Conservation (phyloP, 2,113 vertebrate species). For the Rynchops niger region DNA sequence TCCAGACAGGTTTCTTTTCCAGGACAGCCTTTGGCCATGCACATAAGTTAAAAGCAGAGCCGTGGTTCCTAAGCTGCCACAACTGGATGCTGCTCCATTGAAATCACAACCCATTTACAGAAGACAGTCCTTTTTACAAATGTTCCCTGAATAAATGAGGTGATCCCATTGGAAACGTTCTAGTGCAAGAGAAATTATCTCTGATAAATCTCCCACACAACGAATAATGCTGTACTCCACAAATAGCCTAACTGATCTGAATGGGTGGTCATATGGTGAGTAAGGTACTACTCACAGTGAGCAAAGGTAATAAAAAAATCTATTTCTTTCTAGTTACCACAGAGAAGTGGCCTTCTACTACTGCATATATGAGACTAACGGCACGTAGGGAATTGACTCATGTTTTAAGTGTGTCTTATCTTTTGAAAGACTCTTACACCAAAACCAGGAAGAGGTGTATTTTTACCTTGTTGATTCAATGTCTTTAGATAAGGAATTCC, state of each 20-base stretch:
- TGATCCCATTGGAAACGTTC: neutral
- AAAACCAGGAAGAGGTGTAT: neutral
- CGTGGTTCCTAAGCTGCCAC: neutral
- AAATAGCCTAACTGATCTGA: neutral
- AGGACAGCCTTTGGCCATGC: neutral
- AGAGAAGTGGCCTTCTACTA: neutral
- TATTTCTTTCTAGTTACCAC: neutral
- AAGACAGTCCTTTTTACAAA: neutral
- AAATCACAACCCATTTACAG: neutral
- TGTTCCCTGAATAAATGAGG: neutral
- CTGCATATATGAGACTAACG: neutral
- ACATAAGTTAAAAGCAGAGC: neutral
- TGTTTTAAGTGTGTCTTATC: neutral
- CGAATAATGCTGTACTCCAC: neutral
- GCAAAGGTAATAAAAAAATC: neutral
- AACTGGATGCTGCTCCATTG: neutral
- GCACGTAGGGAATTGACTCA: neutral
- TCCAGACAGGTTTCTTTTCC: neutral
- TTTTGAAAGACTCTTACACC: neutral
- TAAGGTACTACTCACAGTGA: constrained; percentile 8
- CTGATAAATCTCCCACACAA: neutral
- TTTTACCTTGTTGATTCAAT: neutral
- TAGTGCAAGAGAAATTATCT: neutral
- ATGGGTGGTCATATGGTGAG: neutral
- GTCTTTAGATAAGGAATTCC: neutral